Conservation (phyloP, 2,888 invertebrate species). For the Callimorpha dominula region DNA sequence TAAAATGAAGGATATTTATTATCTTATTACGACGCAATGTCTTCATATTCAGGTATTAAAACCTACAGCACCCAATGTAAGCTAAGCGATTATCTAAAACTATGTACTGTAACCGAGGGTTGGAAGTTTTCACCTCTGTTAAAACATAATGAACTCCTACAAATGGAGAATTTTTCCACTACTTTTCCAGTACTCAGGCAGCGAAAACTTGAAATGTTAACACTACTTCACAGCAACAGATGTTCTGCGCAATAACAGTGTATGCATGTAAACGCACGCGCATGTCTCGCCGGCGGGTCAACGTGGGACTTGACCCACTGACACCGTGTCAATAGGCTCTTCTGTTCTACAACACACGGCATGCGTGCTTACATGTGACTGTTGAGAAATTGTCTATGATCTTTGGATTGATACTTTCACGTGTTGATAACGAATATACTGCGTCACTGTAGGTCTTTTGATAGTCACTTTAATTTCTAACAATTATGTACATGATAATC, state of each 20-base stretch:
- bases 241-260: conserved; percentile 21
- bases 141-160: neutral
- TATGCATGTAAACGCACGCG: conserved; percentile 37
- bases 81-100: neutral
- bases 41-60: no score
- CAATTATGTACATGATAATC: no score
- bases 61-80: no score
- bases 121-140: neutral
- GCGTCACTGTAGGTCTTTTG: neutral
- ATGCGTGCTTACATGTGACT: conserved; percentile 8
- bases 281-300: conserved; percentile 39
- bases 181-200: neutral
- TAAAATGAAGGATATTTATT: no score
- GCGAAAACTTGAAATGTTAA: neutral
- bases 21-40: no score
- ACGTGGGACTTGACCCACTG: conserved; percentile 49
- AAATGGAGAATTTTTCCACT: neutral
- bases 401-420: neutral
- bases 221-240: conserved; percentile 30
- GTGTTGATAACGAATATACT: neutral
- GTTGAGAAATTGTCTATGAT: conserved; percentile 11
- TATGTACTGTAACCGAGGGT: neutral
- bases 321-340: conserved; percentile 48
- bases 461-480: neutral
- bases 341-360: conserved; percentile 28